Evolutionary conservation across 2,113 vertebrate genomes (phyloP), one percentile per base, ranked within the genome.

Genomic region (Alethe castanea): DNA sequence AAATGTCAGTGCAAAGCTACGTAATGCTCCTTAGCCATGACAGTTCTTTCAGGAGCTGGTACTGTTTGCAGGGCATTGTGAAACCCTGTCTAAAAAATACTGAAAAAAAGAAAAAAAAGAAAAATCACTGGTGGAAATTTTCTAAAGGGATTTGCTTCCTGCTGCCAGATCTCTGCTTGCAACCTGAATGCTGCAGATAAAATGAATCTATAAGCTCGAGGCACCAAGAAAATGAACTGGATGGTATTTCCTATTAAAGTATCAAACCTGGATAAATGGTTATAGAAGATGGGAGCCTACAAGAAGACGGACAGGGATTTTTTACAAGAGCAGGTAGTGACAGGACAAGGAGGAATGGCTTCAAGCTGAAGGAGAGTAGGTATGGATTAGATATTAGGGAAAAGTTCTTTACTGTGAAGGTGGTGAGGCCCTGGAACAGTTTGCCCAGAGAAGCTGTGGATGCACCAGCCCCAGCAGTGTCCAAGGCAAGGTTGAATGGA

Each of bases 1-100:
- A 96, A 91, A 89, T 57, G 78, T 72, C 84, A 96, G 61, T 35
- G 29, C 48, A 76, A 92, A 81, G 61, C 88, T 72, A 36, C 1
- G 0, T 40, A 87, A 76, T 0, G 4, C 36, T 94, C 40, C 92
- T 79, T 81, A 94, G 84, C 73, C 70, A 48, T 52, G 86, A 64
- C 88, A 95, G 80, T 28, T 91, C 86, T 89, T 95, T 84, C 69
- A 92, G 74, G 66, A 91, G 65, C 45, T 64, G 28, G 47, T 48
- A 24, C 35, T 33, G 23, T 69, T 89, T 76, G 44, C 69, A 91
- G 72, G 88, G 74, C 69, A 31, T 42, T 45, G 61, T 19, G 16
- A 72, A 88, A 81, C 6, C 5, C 44, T 88, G 35, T 33, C 52
- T 74, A 48, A 92, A 94, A 79, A 15, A 40, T 35, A 62, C 31